Base-by-base conservation (phyloP, 2,888 invertebrate species). In the Euspilapteryx auroguttella region DNA sequence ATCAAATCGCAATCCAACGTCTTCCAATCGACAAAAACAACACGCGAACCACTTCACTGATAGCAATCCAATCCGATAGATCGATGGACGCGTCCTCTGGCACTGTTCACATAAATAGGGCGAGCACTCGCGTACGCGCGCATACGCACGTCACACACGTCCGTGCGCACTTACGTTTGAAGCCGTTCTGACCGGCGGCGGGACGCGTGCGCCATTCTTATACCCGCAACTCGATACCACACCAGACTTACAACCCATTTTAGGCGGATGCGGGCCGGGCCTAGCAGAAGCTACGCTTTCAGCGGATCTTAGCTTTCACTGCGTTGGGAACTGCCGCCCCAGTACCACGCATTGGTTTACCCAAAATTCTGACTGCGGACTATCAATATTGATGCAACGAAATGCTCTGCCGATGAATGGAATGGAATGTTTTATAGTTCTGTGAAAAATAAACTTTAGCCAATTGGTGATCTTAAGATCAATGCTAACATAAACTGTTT, bases 101-200 rank as follows among this genome's bases (percentile, higher is more conserved):
- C 20, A 12, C 25, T 4, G 29, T 6, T 17, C 8, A 17, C 8
- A 6, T 8, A 17, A 17, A 17, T 6, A 8, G 39, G 35, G 43
- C 57, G 14, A 31, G 22, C 24, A 59, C 62, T 52, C 54, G 54
- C 55, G 56, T 36, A 40, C 49, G 48, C 55, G 47, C 53, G 35
- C 41, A 39, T 48, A 44, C 40, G 48, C 41, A 28, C 43, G 40
- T n/a, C 34, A 26, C 32, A 31, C 32, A 47, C 68, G 58, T 63
- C 57, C 63, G 66, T 44, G 56, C 53, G 45, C 61, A 92, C 92
- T 92, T 90, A 92, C 92, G 90, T 89, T 91, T 86, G 89, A 89
- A 91, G 92, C 91, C 90, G 91, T 90, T 92, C 92, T 93, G 92
- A 87, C 86, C 85, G 85, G 83, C 81, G 80, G 81, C 80, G 80